These are phyloP conservation scores for Chauna torquata DNA, from an alignment of 2,113 vertebrate species.

Conservation along the genomic window DNA sequence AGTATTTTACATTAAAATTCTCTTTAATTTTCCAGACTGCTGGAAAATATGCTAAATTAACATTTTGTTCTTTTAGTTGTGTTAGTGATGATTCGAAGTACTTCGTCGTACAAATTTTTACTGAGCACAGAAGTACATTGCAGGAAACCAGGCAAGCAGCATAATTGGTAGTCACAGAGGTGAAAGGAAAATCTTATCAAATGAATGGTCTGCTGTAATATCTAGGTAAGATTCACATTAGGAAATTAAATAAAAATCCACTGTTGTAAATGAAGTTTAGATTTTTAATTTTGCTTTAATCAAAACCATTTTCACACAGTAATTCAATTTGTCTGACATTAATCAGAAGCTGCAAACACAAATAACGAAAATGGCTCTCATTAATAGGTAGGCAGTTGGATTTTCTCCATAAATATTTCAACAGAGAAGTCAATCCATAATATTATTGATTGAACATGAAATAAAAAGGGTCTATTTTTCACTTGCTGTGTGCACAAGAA, in stretches of 20 bases:
- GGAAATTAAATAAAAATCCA: constrained; percentile 18
- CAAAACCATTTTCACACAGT: constrained; percentile 6
- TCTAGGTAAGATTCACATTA: not conserved
- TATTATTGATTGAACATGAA: constrained; percentile 30
- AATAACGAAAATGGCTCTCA: constrained; percentile 5
- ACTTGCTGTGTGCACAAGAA: not conserved
- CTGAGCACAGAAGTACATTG: constrained; percentile 19
- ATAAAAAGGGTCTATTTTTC: not conserved
- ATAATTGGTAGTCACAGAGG: constrained; percentile 17
- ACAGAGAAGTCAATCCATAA: constrained; percentile 16
- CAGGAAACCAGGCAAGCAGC: constrained; percentile 25
- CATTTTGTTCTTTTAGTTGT: not conserved
- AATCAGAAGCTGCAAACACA: constrained; percentile 19
- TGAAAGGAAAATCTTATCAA: constrained; percentile 38
- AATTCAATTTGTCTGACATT: constrained; percentile 45
- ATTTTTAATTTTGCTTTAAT: constrained; percentile 46
- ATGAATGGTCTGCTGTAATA: not conserved
- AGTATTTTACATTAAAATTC: constrained; percentile 28
- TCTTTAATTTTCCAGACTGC: constrained; percentile 53
- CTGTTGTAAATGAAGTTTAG: not conserved
- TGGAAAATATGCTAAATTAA: constrained; percentile 42
- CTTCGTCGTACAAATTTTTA: constrained; percentile 51
- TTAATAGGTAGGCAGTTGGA: constrained; percentile 13
- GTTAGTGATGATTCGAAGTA: constrained; percentile 20
- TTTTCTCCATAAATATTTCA: constrained; percentile 61